Percentiles rank a stretch among this genome's conserved stretches.
These are phyloP conservation scores for Balaeniceps rex DNA, from an alignment of 2,113 vertebrate genomes.

Conservation along the genomic window DNA sequence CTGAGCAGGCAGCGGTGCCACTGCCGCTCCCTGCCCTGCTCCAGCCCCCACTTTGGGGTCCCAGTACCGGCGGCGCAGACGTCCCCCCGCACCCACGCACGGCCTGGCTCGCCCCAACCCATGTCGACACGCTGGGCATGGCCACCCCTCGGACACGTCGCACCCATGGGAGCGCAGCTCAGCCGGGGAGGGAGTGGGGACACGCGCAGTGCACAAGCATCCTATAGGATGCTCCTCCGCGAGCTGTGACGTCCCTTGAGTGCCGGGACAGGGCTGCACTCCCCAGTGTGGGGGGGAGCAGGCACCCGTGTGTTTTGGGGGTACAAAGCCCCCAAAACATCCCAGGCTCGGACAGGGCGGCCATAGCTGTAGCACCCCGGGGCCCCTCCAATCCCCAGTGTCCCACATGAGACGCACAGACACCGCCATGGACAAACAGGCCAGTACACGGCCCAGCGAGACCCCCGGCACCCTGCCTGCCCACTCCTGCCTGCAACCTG, in stretches of 20 bases:
- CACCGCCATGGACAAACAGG: not conserved
- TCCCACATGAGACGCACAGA: not conserved
- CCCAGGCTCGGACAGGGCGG: not conserved
- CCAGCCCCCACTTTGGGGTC: not conserved
- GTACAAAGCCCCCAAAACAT: not conserved
- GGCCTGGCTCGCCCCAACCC: not conserved
- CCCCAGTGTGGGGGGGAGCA: fast-evolving
- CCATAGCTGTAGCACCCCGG: fast-evolving
- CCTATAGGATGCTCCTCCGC: not conserved
- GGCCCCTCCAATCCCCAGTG: fast-evolving
- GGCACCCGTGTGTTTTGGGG: fast-evolving
- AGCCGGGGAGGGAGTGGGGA: not conserved
- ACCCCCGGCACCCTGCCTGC: not conserved
- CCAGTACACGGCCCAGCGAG: not conserved
- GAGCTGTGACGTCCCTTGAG: fast-evolving
- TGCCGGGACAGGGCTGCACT: not conserved
- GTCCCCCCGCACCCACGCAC: fast-evolving
- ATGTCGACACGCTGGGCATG: fast-evolving
- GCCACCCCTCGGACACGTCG: fast-evolving
- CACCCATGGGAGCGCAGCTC: not conserved
- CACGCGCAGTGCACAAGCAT: fast-evolving
- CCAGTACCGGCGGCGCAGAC: fast-evolving
- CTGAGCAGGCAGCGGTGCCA: not conserved
- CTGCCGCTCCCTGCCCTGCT: not conserved
- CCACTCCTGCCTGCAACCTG: not conserved